phyloP scores from a whole-genome alignment of 1,140 invertebrate genomes.

The Ceratitis capitata region DNA sequence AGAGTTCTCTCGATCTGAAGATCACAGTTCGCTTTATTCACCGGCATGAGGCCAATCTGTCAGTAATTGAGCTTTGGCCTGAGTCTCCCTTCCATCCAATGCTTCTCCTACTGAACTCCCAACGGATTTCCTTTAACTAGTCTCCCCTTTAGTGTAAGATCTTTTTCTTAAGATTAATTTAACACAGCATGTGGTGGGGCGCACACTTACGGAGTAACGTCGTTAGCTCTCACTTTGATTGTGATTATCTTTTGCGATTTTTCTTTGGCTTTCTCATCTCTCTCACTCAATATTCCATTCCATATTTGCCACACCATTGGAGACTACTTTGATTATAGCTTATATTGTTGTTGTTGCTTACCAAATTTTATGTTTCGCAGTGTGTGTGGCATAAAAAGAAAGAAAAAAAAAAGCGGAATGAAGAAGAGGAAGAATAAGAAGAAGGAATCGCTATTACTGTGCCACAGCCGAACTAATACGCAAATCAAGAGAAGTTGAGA shows the following conservation, averaged over 20 bases:
- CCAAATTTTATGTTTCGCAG: not conserved
- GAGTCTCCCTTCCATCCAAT: no score
- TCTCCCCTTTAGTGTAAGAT: not conserved
- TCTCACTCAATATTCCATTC: not conserved
- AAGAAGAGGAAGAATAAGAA: not conserved
- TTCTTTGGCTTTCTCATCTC: not conserved
- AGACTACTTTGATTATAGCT: not conserved
- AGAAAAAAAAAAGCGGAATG: not conserved
- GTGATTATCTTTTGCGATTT: not conserved
- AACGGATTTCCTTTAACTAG: not conserved
- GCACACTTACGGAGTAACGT: not conserved
- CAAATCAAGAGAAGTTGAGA: not conserved
- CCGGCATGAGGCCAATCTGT: no score
- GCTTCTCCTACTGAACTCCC: no score
- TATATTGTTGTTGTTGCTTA: not conserved
- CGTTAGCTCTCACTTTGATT: not conserved
- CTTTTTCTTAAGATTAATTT: not conserved
- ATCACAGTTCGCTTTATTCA: no score
- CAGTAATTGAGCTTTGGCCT: no score
- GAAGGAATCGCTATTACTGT: not conserved
- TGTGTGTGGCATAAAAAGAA: not conserved
- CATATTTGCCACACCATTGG: not conserved
- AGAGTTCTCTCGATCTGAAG: no score
- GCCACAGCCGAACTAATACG: not conserved
- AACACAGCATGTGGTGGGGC: not conserved